Percentiles rank a stretch among this genome's conserved stretches.
Conservation (phyloP, 1,140 invertebrate species). For the Neuroterus valhalla region DNA sequence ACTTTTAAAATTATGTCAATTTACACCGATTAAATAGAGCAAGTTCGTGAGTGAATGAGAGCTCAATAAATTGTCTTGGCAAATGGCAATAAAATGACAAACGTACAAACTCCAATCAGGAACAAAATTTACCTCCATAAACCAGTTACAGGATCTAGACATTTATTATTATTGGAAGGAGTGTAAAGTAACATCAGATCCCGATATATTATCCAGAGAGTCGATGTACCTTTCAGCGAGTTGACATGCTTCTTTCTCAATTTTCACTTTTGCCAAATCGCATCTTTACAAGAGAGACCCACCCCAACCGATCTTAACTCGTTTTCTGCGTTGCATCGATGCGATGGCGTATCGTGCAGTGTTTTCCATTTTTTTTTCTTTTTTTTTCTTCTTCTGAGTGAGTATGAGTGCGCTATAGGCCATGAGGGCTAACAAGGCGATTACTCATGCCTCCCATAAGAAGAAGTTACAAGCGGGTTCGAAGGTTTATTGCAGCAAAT, state of each 20-base stretch:
- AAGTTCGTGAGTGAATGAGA: not conserved
- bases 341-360: constrained; percentile 66
- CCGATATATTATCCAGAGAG: not conserved
- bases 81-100: constrained; percentile 1
- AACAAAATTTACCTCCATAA: not conserved
- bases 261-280: constrained; percentile 12
- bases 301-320: constrained; percentile 45
- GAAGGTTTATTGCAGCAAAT: constrained; percentile 74
- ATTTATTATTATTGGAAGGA: constrained; percentile 3
- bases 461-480: constrained; percentile 72
- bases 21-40: not conserved
- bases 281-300: not conserved
- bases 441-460: constrained; percentile 74
- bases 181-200: constrained; percentile 8
- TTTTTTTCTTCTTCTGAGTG: constrained; percentile 50
- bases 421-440: constrained; percentile 75
- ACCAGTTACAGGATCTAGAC: not conserved
- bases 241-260: not conserved
- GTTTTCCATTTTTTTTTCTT: constrained; percentile 60
- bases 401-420: constrained; percentile 68
- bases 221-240: not conserved
- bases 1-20: not conserved
- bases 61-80: not conserved
- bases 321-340: constrained; percentile 67
- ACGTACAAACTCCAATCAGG: not conserved